These are phyloP conservation scores for Gryllus longicercus DNA, from an alignment of 2,888 invertebrate genomes.

Conservation along the genomic window DNA sequence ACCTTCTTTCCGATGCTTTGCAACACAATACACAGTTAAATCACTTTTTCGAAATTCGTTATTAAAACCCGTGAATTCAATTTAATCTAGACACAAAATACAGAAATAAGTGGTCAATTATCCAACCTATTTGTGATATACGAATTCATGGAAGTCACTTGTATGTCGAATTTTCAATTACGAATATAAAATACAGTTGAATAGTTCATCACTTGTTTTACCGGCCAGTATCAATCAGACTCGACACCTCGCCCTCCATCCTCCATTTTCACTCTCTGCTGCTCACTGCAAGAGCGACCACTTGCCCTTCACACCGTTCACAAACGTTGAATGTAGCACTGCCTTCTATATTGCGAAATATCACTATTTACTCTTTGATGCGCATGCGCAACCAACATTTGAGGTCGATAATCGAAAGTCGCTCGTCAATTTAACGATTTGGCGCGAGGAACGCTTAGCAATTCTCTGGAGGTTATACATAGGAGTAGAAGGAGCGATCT, in stretches of 20 bases:
- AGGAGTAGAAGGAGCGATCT: too few relatives aligned
- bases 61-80: slow-evolving; percentile 19
- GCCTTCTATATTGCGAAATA: background rate
- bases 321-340: background rate
- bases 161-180: slow-evolving; percentile 25
- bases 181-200: slow-evolving; percentile 23
- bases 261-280: slow-evolving; percentile 22
- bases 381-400: too few relatives aligned
- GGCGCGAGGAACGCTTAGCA: too few relatives aligned
- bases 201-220: slow-evolving; percentile 24
- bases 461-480: too few relatives aligned
- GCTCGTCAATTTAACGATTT: too few relatives aligned
- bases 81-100: background rate
- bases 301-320: slow-evolving; percentile 21
- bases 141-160: slow-evolving; percentile 37
- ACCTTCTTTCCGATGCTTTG: background rate
- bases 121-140: slow-evolving; percentile 32
- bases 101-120: background rate
- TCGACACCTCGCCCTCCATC: slow-evolving; percentile 27
- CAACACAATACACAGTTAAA: background rate
- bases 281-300: background rate
- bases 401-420: too few relatives aligned
- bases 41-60: background rate
- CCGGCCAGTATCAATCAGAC: slow-evolving; percentile 12
- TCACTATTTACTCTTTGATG: background rate